Conservation (phyloP, 2,797 vertebrate genomes). For the Lithobates sylvaticus region DNA sequence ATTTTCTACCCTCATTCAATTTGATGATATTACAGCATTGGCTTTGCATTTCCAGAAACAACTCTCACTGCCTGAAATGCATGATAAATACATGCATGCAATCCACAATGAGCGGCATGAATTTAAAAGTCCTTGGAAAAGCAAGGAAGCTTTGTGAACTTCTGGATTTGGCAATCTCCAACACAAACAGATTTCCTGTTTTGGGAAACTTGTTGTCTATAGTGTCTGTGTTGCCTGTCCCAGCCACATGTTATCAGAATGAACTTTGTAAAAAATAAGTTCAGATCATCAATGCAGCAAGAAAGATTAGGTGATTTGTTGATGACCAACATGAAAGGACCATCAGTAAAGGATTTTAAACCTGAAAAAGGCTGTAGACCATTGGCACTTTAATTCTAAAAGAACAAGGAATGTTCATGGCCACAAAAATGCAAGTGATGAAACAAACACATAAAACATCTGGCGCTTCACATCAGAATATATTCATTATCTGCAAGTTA, state of each 20-base stretch:
- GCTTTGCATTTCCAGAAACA: constrained; percentile 8
- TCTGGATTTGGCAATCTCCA: not conserved
- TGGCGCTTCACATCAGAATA: not conserved
- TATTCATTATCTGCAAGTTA: constrained; percentile 5
- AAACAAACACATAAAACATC: too few relatives aligned
- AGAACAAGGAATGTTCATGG: constrained; percentile 15
- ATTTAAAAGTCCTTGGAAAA: constrained; percentile 2
- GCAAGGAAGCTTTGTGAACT: not conserved
- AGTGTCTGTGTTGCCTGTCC: not conserved
- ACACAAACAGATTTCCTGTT: too few relatives aligned
- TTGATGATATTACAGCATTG: constrained; percentile 14
- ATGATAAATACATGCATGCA: constrained; percentile 7
- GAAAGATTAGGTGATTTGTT: constrained; percentile 51
- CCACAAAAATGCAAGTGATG: not conserved
- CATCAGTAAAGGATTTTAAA: constrained; percentile 10
- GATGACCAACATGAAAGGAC: constrained; percentile 20
- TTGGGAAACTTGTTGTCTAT: too few relatives aligned
- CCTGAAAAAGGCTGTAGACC: not conserved
- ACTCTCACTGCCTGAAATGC: constrained; percentile 1
- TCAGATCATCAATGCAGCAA: constrained; percentile 39
- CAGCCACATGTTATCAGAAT: constrained; percentile 20
- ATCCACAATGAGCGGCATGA: constrained; percentile 4
- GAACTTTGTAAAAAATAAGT: too few relatives aligned
- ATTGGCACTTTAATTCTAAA: constrained; percentile 8
- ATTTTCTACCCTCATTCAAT: too few relatives aligned